These are phyloP conservation scores for Drosophila bipectinata DNA, from an alignment of 1,140 invertebrate species.

Conservation along the genomic window DNA sequence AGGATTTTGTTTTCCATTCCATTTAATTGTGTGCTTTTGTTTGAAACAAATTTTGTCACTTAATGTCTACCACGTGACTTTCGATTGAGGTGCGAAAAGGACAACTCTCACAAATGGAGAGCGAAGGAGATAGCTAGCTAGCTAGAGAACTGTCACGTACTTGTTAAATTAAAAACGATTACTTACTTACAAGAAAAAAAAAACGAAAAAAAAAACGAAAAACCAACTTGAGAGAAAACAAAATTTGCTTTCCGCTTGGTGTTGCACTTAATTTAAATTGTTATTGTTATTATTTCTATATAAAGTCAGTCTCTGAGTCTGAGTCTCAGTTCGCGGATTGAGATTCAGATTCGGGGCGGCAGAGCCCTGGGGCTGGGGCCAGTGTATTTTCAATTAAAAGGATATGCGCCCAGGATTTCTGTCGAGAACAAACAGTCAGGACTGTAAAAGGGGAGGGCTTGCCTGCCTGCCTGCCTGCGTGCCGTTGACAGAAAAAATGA, in stretches of 20 bases:
- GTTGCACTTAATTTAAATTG: conserved; percentile 77
- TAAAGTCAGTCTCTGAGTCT: conserved; percentile 67
- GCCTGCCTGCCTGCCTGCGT: conserved; percentile 15
- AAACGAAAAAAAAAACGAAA: conserved; percentile 5
- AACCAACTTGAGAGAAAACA: neutral
- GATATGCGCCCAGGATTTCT: conserved; percentile 65
- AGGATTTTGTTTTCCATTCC: conserved; percentile 46
- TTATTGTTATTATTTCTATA: conserved; percentile 79
- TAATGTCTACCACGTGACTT: conserved; percentile 34
- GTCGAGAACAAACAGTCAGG: conserved; percentile 1
- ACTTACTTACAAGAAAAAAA: conserved; percentile 53
- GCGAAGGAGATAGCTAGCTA: neutral
- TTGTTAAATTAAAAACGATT: conserved; percentile 80
- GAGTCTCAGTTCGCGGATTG: conserved; percentile 24
- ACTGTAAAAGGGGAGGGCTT: neutral
- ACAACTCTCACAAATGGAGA: neutral
- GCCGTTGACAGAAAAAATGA: conserved; percentile 66
- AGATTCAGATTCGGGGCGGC: neutral
- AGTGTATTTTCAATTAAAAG: conserved; percentile 78
- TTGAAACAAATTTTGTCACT: conserved; percentile 43
- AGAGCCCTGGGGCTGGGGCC: conserved; percentile 3
- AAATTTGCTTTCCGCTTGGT: conserved; percentile 50
- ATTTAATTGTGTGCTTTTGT: conserved; percentile 16
- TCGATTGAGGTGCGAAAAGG: conserved; percentile 16
- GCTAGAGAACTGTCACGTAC: conserved; percentile 62